phyloP scores from a whole-genome alignment of 2,888 invertebrate genomes.

The Sycophila texana region DNA sequence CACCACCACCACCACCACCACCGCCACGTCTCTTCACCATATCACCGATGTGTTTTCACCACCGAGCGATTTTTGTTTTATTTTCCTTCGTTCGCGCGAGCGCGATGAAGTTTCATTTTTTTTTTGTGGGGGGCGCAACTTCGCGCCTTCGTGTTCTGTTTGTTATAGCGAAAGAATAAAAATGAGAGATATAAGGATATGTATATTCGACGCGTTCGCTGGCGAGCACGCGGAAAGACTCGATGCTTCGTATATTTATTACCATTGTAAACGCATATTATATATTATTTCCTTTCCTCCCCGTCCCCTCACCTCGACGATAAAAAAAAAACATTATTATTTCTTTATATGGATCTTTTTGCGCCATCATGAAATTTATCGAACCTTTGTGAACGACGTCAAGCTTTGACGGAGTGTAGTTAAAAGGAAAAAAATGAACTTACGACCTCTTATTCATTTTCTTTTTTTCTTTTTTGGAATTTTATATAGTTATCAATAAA shows the following conservation, averaged over 20 bases:
- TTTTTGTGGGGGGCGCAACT: neutral
- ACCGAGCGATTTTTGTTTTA: neutral
- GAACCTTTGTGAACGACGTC: constrained; percentile 21
- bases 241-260: neutral
- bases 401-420: neutral
- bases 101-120: constrained; percentile 4
- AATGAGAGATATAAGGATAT: too few relatives aligned
- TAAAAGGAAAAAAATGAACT: neutral
- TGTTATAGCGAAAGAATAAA: constrained; percentile 14
- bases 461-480: constrained; percentile 14
- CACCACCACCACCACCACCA: constrained; percentile 57
- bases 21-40: constrained; percentile 51
- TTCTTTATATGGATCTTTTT: neutral
- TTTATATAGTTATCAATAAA: constrained; percentile 39
- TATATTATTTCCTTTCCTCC: constrained; percentile 10
- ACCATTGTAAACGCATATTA: neutral
- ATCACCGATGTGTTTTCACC: neutral
- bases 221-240: constrained; percentile 38
- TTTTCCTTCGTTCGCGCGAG: neutral
- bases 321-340: neutral
- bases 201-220: constrained; percentile 38
- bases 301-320: neutral
- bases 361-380: neutral
- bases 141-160: constrained; percentile 13
- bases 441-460: neutral